Evolutionary conservation across 2,113 vertebrate species (phyloP), one percentile per base, ranked within the genome.

Genomic region (Chaetodon trifascialis): DNA sequence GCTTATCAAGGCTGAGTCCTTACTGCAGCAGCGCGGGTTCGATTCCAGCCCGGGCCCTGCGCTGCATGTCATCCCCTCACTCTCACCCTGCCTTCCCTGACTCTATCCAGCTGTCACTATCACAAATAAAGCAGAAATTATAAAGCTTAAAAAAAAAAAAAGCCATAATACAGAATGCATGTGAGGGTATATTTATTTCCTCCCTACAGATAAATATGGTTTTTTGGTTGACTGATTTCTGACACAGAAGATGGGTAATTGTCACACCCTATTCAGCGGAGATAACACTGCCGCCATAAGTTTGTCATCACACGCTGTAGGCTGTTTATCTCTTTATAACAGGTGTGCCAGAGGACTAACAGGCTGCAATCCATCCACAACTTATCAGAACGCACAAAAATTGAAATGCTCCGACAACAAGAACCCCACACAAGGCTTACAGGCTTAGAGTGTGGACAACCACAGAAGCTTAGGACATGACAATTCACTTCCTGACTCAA

Each of bases 281-380:
- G 73, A 88, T 69, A 88, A 44, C 49, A 56, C 56, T 73, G 75
- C 83, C 74, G 76, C 83, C 84, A 42, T 21, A 36, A 67, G 55
- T 74, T 80, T 38, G 25, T 73, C 70, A 78, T 67, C 52, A 14
- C 23, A 36, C 58, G 46, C 58, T 36, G 59, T 5, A n/a, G 63
- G 47, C 21, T 30, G 65, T 86, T 84, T 83, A 86, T 87, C 80
- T 84, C 80, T 58, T 38, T 36, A 19, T 38, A 82, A 73, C 85
- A 86, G 73, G 83, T 90, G 74, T 44, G 71, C 73, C 66, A 36
- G 49, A 52, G 62, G 44, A 67, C 68, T 70, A 69, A 82, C 58
- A 19, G 62, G 66, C 79, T 73, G 52, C 76, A 56, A 46, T 73
- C 49, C 77, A 42, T 63, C 64, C 30, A 55, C 59, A 66, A 78